Percentiles rank a stretch among this genome's conserved stretches.
phyloP scores from a whole-genome alignment of 2,113 vertebrate genomes.

The Myotis yumanensis region DNA sequence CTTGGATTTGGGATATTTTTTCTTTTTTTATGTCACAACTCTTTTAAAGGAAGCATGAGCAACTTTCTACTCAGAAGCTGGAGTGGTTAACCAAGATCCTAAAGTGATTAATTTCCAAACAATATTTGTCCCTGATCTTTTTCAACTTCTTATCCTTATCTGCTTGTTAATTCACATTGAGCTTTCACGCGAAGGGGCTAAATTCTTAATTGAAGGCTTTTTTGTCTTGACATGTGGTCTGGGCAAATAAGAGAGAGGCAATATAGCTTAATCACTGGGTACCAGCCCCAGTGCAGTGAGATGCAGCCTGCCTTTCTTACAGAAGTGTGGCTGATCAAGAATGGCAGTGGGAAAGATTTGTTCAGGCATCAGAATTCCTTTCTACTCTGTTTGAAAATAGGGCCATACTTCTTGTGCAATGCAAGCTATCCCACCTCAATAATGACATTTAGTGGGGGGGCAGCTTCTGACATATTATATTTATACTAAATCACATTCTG shows the following conservation, averaged over 20 bases:
- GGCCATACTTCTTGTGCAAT: not conserved
- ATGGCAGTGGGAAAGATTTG: not conserved
- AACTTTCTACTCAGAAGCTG: not conserved
- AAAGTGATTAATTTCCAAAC: not conserved
- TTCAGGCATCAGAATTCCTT: not conserved
- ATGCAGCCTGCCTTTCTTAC: rapidly evolving
- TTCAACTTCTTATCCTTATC: not conserved
- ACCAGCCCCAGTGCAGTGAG: rapidly evolving
- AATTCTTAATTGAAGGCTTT: not conserved
- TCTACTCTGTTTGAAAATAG: not conserved
- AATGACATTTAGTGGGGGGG: not conserved
- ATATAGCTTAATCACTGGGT: rapidly evolving
- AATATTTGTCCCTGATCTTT: rapidly evolving
- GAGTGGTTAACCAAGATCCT: not conserved
- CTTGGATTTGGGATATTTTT: not conserved
- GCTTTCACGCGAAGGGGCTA: rapidly evolving
- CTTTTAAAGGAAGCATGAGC: not conserved
- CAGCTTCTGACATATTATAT: constrained; percentile 34
- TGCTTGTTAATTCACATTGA: not conserved
- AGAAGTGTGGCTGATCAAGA: not conserved
- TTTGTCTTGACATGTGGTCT: not conserved
- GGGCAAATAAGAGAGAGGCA: not conserved
- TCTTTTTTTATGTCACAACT: not conserved
- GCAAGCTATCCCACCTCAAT: not conserved
- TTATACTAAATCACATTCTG: not conserved